A percentile compares a stretch with the other conserved stretches of the same genome.
Conservation (phyloP, 2,113 vertebrate species). For the Cephalopholis sonnerati region DNA sequence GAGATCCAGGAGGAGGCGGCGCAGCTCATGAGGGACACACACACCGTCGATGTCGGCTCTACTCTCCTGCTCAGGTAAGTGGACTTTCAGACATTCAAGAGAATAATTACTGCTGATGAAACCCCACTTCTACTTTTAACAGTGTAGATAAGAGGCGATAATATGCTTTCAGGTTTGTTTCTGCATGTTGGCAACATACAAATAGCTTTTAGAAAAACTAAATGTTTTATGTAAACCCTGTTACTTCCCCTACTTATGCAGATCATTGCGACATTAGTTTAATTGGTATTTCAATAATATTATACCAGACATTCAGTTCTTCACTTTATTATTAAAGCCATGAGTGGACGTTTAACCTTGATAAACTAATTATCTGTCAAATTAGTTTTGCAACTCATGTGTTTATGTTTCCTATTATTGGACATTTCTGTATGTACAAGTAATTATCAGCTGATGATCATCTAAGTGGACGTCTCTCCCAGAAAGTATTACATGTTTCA, state of each 20-base stretch:
- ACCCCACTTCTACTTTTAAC: not conserved
- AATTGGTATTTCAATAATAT: not conserved
- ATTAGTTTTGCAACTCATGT: not conserved
- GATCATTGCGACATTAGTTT: too few relatives aligned
- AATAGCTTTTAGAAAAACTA: not conserved
- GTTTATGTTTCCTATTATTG: not conserved
- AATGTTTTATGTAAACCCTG: not conserved
- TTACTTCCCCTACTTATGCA: not conserved
- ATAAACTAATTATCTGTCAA: too few relatives aligned
- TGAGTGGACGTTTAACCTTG: not conserved
- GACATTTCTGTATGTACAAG: not conserved
- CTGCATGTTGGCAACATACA: not conserved
- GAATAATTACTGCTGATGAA: not conserved
- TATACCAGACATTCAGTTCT: not conserved
- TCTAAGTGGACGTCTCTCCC: not conserved
- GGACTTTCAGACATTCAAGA: not conserved
- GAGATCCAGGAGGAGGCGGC: constrained; percentile 32
- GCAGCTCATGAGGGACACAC: constrained; percentile 61
- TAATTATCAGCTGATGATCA: too few relatives aligned
- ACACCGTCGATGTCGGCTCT: constrained; percentile 85
- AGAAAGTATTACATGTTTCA: not conserved
- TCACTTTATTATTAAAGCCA: not conserved
- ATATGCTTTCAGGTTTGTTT: not conserved
- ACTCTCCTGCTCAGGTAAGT: constrained; percentile 94
- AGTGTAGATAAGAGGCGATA: not conserved